Evolutionary conservation across 1,140 invertebrate genomes (phyloP).

Genomic region (Eufriesea mexicana): DNA sequence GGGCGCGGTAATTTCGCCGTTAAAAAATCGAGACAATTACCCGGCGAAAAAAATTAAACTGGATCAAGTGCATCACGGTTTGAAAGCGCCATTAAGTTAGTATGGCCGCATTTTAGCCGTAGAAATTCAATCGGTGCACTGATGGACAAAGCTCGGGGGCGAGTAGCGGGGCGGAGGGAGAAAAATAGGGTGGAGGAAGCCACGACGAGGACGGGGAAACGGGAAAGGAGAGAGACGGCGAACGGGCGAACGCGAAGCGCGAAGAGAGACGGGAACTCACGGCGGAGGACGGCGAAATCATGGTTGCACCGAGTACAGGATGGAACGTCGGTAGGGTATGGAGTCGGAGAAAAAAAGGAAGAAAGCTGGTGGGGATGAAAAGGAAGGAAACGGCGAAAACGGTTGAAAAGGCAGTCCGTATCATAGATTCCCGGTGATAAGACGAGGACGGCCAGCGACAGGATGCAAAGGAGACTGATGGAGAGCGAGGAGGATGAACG

Average conservation of each 20-base stretch:
- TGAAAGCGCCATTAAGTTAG: slow-evolving; percentile 41
- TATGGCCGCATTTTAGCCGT: slow-evolving; percentile 24
- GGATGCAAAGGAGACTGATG: slow-evolving; percentile 12
- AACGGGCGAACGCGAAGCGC: background rate
- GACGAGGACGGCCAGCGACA: background rate
- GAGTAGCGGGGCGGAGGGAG: too few species aligned
- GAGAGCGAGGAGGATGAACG: too few species aligned
- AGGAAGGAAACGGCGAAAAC: background rate
- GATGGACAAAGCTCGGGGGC: background rate
- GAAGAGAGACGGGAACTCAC: background rate
- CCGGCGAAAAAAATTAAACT: slow-evolving; percentile 18
- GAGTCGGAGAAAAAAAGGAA: background rate
- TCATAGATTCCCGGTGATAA: slow-evolving; percentile 14
- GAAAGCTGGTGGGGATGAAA: background rate
- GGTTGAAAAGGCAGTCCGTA: slow-evolving; percentile 13
- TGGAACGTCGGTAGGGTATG: background rate
- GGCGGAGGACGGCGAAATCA: background rate
- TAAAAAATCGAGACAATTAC: slow-evolving; percentile 34
- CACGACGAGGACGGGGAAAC: background rate
- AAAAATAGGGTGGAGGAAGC: background rate
- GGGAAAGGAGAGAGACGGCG: too few species aligned
- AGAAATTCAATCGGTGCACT: slow-evolving; percentile 28
- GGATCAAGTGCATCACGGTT: slow-evolving; percentile 32
- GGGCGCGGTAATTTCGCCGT: slow-evolving; percentile 6
- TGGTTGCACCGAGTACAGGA: background rate